Evolutionary conservation across 2,797 vertebrate genomes (phyloP).

Genomic region (Buphagus erythrorhynchus): DNA sequence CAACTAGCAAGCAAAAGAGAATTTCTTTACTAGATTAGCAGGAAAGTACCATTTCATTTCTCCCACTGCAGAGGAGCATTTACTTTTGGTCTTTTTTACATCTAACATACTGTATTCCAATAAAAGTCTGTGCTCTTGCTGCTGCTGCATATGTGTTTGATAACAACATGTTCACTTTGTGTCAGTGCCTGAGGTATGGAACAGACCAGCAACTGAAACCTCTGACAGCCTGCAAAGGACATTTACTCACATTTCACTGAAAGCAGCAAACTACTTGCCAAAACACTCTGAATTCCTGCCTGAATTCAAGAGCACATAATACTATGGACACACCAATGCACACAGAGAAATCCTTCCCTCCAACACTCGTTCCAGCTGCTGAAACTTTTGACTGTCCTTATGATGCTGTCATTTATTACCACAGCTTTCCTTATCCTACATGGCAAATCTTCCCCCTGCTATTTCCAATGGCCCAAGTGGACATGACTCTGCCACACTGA

Average conservation of each 20-base stretch:
- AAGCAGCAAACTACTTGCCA: background rate
- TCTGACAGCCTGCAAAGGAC: background rate
- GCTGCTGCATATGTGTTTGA: background rate
- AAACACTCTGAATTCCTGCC: background rate
- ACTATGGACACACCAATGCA: background rate
- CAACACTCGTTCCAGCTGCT: background rate
- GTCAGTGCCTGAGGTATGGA: background rate
- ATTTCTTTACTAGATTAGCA: background rate
- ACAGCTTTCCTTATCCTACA: background rate
- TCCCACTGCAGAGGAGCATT: background rate
- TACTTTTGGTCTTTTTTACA: background rate
- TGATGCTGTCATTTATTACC: background rate
- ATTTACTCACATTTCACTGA: background rate
- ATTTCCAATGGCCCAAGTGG: background rate
- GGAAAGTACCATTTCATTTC: background rate
- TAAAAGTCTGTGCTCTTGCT: background rate
- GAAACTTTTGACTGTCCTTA: background rate
- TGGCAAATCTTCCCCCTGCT: background rate
- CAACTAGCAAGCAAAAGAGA: background rate
- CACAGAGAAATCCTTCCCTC: background rate
- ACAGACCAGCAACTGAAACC: background rate
- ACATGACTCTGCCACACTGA: background rate
- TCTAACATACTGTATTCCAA: background rate
- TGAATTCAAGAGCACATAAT: background rate
- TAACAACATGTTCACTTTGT: background rate